Evolutionary conservation across 1,140 invertebrate species (phyloP), one percentile per base, ranked within the genome.

Genomic region (Heliconius hewitsoni): DNA sequence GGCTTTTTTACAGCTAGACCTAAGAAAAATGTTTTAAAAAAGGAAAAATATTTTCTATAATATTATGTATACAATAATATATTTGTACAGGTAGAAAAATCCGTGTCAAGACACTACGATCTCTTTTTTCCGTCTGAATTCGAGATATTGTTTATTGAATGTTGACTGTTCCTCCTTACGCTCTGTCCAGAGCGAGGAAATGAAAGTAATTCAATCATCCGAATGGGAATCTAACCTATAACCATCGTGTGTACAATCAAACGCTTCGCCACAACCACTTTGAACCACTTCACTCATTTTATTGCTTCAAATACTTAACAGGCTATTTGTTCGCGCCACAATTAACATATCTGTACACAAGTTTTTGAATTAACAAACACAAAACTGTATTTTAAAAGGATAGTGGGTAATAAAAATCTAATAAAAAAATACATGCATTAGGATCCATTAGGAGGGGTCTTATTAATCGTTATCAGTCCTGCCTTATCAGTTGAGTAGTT

Each of bases 401-500:
- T 52, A 52, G 18, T 52, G 50, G 50, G 66, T 70, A 71, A 81
- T 81, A 81, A 81, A 81, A 80, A 77, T n/a, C 52, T 74, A 81
- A 81, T 76, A 81, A 77, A 81, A 74, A 76, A 74, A 76, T 81
- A 71, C 42, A 60, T 77, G 79, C 79, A 81, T 81, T 81, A 81
- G 76, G 75, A 57, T 81, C 79, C 79, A 81, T 81, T 81, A 81
- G 79, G 73, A 71, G 39, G 79, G 76, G 71, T 77, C 76, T 81
- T 81, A 77, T 81, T 81, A 81, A 81, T 81, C 79, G 13, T 81
- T 81, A 81, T 81, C 79, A 81, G 27, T 71, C 1, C 23, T 30
- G 72, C 34, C 27, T 82, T 82, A 82, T 82, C 81, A 82, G 81
- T 71, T 82, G 81, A 82, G 81, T 80, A 82, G 76, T 74, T 76